Evolutionary conservation across 2,797 vertebrate genomes (phyloP).

Genomic region (Silurus lanzhouensis): DNA sequence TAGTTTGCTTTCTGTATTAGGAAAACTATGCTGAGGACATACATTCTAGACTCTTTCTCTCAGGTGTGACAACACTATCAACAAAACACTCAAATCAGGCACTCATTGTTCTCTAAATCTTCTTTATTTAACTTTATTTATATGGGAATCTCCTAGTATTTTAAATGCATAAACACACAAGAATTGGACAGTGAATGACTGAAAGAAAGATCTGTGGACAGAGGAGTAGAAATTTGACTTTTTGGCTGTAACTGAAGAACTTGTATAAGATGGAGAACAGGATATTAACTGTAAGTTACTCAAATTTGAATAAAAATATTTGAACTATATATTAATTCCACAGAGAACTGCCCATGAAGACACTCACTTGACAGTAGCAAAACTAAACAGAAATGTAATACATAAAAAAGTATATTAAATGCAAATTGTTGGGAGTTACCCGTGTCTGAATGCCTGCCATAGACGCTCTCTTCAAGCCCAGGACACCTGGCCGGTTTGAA

Average conservation of each 20-base stretch:
- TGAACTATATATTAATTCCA: not conserved
- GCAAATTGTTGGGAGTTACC: conserved; percentile 66
- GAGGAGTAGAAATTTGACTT: not conserved
- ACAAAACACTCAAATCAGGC: not conserved
- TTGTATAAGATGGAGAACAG: too few species aligned
- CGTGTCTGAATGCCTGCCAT: conserved; percentile 87
- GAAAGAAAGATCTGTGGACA: too few species aligned
- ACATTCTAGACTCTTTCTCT: too few species aligned
- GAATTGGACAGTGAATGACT: too few species aligned
- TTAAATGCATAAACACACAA: not conserved
- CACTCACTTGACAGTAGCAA: not conserved
- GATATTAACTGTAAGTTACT: not conserved
- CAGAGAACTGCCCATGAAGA: not conserved
- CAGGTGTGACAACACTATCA: too few species aligned
- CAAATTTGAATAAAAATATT: not conserved
- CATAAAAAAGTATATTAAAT: not conserved
- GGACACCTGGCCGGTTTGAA: conserved; percentile 87
- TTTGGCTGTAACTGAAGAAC: not conserved
- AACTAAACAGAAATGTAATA: not conserved
- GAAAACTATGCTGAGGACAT: not conserved
- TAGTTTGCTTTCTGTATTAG: too few species aligned
- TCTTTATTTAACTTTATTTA: not conserved
- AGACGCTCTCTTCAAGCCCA: conserved; percentile 86
- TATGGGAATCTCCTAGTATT: too few species aligned
- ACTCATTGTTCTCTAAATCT: not conserved